Evolutionary conservation across 2,888 invertebrate species (phyloP).

Genomic region (Prosapia bicincta): DNA sequence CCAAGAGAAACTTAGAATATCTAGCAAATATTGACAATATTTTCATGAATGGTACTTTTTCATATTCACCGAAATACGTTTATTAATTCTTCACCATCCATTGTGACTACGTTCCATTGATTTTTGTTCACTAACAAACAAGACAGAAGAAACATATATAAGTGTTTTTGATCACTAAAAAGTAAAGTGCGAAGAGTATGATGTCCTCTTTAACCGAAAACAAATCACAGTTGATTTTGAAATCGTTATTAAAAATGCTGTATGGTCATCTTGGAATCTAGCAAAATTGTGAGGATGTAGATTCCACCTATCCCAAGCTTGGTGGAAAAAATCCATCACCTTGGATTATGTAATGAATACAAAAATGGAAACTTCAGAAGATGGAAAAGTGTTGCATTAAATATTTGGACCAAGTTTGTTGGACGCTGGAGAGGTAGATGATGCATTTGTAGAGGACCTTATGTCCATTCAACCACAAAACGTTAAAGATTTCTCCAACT

Average conservation of each 20-base stretch:
- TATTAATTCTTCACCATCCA: not conserved
- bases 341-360: too few relatives aligned
- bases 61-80: not conserved
- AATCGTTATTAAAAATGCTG: conserved; percentile 14
- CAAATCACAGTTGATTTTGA: conserved; percentile 11
- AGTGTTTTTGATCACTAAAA: not conserved
- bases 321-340: conserved; percentile 9
- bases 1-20: too few relatives aligned
- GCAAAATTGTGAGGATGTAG: conserved; percentile 9
- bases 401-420: conserved; percentile 8
- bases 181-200: not conserved
- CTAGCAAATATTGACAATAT: too few relatives aligned
- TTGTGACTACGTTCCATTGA: not conserved
- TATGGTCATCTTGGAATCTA: conserved; percentile 2
- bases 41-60: not conserved
- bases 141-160: not conserved
- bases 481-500: not conserved
- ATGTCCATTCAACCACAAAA: not conserved
- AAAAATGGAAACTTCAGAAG: not conserved
- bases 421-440: conserved; percentile 7
- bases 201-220: not conserved
- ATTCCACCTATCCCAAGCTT: conserved; percentile 22
- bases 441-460: conserved; percentile 10
- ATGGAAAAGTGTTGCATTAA: conserved; percentile 4
- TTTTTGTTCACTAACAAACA: not conserved